These are phyloP conservation scores for Hozukius guyotensis DNA, from an alignment of 2,797 vertebrate genomes.

Conservation along the genomic window DNA sequence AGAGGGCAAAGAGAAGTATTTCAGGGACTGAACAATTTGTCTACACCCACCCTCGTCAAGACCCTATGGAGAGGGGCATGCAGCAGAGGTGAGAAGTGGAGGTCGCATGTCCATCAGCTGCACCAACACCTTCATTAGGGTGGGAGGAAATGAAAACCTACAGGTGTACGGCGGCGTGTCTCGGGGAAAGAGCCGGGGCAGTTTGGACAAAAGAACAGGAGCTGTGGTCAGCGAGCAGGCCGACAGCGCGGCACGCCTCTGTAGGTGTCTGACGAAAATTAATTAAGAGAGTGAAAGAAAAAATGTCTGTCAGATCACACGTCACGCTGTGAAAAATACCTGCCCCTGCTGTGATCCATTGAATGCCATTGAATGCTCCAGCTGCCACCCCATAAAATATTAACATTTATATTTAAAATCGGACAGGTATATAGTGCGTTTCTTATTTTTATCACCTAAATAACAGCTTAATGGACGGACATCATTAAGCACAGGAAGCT, in stretches of 20 bases:
- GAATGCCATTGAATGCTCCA: slow-evolving; percentile 83
- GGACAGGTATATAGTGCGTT: slow-evolving; percentile 72
- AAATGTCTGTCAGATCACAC: slow-evolving; percentile 75
- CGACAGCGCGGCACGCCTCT: slow-evolving; percentile 46
- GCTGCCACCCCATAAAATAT: slow-evolving; percentile 79
- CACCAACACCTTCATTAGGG: slow-evolving; percentile 61
- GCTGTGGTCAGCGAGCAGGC: slow-evolving; percentile 53
- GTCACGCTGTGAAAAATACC: slow-evolving; percentile 80
- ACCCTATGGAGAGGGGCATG: slow-evolving; percentile 21
- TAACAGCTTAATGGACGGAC: slow-evolving; percentile 42
- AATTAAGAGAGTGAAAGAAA: slow-evolving; percentile 76
- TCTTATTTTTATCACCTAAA: slow-evolving; percentile 40
- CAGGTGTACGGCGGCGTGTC: slow-evolving; percentile 27
- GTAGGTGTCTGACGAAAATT: slow-evolving; percentile 74
- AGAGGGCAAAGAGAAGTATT: slow-evolving; percentile 46
- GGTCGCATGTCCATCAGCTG: slow-evolving; percentile 50
- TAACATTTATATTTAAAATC: slow-evolving; percentile 73
- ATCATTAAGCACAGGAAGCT: slow-evolving; percentile 27
- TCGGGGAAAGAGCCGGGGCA: slow-evolving; percentile 13
- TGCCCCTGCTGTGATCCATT: slow-evolving; percentile 79
- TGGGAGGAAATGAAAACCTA: slow-evolving; percentile 44
- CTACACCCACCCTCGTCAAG: slow-evolving; percentile 36
- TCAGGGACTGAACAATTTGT: slow-evolving; percentile 45
- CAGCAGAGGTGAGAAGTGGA: slow-evolving; percentile 25
- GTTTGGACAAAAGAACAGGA: slow-evolving; percentile 49